Percentiles rank a stretch among this genome's conserved stretches.
Evolutionary conservation across 1,140 invertebrate genomes (phyloP).

Genomic region (Pseudomyrmex cubaensis): DNA sequence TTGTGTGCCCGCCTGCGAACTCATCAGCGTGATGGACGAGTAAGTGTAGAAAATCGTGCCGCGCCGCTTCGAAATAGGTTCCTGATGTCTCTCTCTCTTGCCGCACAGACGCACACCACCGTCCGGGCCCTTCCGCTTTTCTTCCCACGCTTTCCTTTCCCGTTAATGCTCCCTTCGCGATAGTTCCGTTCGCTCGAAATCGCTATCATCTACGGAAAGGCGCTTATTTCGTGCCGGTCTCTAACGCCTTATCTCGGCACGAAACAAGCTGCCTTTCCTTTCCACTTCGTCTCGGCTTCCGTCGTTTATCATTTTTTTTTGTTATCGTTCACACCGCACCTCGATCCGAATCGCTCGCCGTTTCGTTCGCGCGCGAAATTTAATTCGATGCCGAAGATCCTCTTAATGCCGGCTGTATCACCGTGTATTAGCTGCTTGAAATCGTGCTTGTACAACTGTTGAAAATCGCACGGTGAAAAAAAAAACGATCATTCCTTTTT

Average conservation of each 20-base stretch:
- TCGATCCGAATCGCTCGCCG: slow-evolving; percentile 15
- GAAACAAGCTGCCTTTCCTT: slow-evolving; percentile 54
- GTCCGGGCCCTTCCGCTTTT: slow-evolving; percentile 31
- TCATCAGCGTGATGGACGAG: slow-evolving; percentile 60
- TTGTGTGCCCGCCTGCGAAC: slow-evolving; percentile 47
- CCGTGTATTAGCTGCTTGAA: background rate
- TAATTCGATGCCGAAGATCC: slow-evolving; percentile 34
- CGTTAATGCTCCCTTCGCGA: slow-evolving; percentile 49
- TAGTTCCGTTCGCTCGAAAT: slow-evolving; percentile 55
- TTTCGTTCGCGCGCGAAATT: slow-evolving; percentile 14
- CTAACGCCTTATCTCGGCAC: slow-evolving; percentile 54
- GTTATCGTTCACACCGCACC: background rate
- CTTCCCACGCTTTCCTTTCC: slow-evolving; percentile 41
- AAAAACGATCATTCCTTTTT: background rate
- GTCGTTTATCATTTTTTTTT: slow-evolving; percentile 51
- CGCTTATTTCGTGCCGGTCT: slow-evolving; percentile 51
- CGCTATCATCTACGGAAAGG: slow-evolving; percentile 60
- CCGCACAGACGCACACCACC: slow-evolving; percentile 41
- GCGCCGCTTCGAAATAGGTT: slow-evolving; percentile 60
- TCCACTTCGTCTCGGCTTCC: slow-evolving; percentile 21
- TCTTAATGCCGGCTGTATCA: background rate
- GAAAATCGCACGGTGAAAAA: background rate
- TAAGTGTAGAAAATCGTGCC: slow-evolving; percentile 61
- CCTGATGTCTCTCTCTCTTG: slow-evolving; percentile 53
- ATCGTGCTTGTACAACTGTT: background rate